A percentile compares a stretch with the other conserved stretches of the same genome.
phyloP scores from a whole-genome alignment of 2,888 invertebrate genomes.

The Hybos culiciformis region DNA sequence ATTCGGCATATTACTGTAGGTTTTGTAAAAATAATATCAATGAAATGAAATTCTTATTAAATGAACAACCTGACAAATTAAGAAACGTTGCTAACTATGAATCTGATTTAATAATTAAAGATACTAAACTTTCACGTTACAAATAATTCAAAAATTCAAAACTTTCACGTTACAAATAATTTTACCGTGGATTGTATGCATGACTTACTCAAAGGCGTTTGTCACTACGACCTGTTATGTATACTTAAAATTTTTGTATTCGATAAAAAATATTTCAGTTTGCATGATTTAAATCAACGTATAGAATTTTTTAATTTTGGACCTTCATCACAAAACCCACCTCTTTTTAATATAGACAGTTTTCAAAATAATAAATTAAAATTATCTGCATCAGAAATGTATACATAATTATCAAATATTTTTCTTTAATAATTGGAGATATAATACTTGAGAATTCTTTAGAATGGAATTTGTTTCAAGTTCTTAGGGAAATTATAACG shows the following conservation, averaged over 20 bases:
- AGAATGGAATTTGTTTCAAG: constrained; percentile 6
- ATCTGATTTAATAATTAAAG: no score
- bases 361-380: constrained; percentile 3
- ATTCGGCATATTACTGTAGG: not conserved
- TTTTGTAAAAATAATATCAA: not conserved
- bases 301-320: constrained; percentile 8
- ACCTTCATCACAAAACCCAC: constrained; percentile 5
- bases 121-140: no score
- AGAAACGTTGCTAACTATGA: no score
- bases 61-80: not conserved
- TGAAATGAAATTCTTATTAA: not conserved
- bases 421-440: constrained; percentile 6
- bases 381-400: constrained; percentile 7
- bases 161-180: constrained; percentile 6
- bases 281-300: constrained; percentile 5
- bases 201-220: constrained; percentile 9
- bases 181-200: constrained; percentile 6
- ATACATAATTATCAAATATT: not conserved
- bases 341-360: constrained; percentile 2
- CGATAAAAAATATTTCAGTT: constrained; percentile 3
- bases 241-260: constrained; percentile 6
- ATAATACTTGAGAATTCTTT: not conserved
- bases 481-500: constrained; percentile 7
- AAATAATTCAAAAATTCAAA: no score
- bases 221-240: constrained; percentile 7